These are phyloP conservation scores for Apostichopus leukothele DNA, from an alignment of 53 echinoderm and acorn worm genomes.

Conservation along the genomic window DNA sequence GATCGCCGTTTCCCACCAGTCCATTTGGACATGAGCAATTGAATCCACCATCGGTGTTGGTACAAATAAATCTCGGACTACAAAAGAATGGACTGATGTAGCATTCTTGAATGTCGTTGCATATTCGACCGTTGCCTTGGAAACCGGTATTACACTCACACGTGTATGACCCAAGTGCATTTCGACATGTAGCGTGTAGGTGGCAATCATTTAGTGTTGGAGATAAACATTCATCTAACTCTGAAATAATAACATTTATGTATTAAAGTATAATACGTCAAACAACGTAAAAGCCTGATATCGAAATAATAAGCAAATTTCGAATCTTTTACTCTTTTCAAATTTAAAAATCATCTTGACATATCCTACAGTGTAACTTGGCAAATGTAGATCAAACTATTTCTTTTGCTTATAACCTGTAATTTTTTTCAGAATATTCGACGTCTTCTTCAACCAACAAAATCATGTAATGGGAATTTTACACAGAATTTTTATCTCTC, in stretches of 20 bases:
- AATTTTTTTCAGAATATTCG: no score
- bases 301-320: no score
- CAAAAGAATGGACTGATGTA: constrained; percentile 33
- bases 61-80: constrained; percentile 25
- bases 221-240: constrained; percentile 40
- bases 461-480: no score
- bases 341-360: no score
- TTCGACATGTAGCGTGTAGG: constrained; percentile 47
- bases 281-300: no score
- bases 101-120: constrained; percentile 21
- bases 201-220: constrained; percentile 41
- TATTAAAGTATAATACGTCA: no score
- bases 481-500: no score
- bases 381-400: no score
- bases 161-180: constrained; percentile 47
- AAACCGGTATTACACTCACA: constrained; percentile 55
- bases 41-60: constrained; percentile 16
- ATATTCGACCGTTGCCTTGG: constrained; percentile 44
- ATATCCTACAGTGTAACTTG: no score
- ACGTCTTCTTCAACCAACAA: no score
- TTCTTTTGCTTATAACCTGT: no score
- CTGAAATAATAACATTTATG: background rate
- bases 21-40: constrained; percentile 29
- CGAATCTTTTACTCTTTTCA: no score
- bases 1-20: constrained; percentile 20